Percentiles rank a stretch among this genome's conserved stretches.
These are phyloP conservation scores for Phania funesta DNA, from an alignment of 2,888 invertebrate species.

Conservation along the genomic window DNA sequence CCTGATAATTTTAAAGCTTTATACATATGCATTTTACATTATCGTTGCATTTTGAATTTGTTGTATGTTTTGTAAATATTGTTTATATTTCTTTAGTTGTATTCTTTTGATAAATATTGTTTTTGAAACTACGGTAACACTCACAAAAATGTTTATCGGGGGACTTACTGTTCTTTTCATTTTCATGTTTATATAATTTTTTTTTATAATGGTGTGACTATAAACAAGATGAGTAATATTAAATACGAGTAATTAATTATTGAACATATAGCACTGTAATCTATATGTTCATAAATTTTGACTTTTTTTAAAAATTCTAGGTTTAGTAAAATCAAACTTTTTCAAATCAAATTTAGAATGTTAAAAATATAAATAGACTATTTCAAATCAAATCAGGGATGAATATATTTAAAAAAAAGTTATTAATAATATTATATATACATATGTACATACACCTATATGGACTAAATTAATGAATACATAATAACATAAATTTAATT, in stretches of 20 bases:
- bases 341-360: too few relatives aligned
- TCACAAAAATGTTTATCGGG: background rate
- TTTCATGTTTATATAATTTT: background rate
- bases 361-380: too few relatives aligned
- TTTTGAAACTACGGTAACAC: background rate
- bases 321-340: too few relatives aligned
- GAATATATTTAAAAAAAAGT: too few relatives aligned
- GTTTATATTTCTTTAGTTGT: background rate
- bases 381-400: too few relatives aligned
- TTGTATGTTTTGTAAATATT: background rate
- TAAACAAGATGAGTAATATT: too few relatives aligned
- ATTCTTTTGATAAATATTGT: background rate
- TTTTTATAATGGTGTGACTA: background rate
- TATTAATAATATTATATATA: too few relatives aligned
- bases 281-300: background rate
- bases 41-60: background rate
- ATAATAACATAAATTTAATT: too few relatives aligned
- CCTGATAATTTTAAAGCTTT: background rate
- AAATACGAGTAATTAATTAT: constrained; percentile 20
- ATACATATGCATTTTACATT: background rate
- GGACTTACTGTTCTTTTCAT: background rate
- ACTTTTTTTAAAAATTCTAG: too few relatives aligned
- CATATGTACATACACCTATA: too few relatives aligned
- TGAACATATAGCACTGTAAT: background rate
- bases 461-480: too few relatives aligned